Evolutionary conservation across 2,797 vertebrate species (phyloP).

Genomic region (Lepilemur septentrionalis): DNA sequence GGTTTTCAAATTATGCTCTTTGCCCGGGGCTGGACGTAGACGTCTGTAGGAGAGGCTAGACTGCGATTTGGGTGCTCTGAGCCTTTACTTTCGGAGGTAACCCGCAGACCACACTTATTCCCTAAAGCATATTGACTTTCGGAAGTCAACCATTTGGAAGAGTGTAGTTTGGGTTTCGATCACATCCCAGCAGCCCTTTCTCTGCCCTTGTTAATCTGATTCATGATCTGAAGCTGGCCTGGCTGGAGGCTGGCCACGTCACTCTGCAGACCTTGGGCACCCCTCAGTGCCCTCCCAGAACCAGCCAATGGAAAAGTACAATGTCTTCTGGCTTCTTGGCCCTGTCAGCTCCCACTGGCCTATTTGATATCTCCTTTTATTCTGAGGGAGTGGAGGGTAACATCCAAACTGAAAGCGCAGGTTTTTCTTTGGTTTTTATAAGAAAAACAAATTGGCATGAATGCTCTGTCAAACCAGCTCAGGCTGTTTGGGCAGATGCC

Average conservation of each 20-base stretch:
- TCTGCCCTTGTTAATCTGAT: slow-evolving; percentile 44
- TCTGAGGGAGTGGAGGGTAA: slow-evolving; percentile 47
- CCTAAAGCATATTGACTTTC: neutral
- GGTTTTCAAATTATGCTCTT: neutral
- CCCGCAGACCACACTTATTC: neutral
- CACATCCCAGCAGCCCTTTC: neutral
- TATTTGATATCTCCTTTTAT: slow-evolving; percentile 29
- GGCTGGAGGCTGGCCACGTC: slow-evolving; percentile 53
- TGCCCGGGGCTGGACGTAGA: neutral
- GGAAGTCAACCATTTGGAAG: slow-evolving; percentile 29
- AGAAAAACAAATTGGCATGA: slow-evolving; percentile 78
- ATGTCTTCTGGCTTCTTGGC: slow-evolving; percentile 50
- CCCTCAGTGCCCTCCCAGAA: slow-evolving; percentile 46
- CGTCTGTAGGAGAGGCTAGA: neutral
- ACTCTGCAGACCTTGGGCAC: slow-evolving; percentile 50
- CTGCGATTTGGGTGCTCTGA: neutral
- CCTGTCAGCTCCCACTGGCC: slow-evolving; percentile 35
- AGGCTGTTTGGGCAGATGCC: slow-evolving; percentile 86
- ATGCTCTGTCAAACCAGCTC: slow-evolving; percentile 75
- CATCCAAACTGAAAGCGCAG: slow-evolving; percentile 53
- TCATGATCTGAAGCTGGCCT: slow-evolving; percentile 26
- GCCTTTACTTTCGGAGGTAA: neutral
- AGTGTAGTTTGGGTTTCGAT: slow-evolving; percentile 41
- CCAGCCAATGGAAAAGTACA: slow-evolving; percentile 75
- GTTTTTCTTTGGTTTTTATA: slow-evolving; percentile 75